Percentiles rank a stretch among this genome's conserved stretches.
phyloP scores from a whole-genome alignment of 1,140 invertebrate species.

The Achatina immaculata region DNA sequence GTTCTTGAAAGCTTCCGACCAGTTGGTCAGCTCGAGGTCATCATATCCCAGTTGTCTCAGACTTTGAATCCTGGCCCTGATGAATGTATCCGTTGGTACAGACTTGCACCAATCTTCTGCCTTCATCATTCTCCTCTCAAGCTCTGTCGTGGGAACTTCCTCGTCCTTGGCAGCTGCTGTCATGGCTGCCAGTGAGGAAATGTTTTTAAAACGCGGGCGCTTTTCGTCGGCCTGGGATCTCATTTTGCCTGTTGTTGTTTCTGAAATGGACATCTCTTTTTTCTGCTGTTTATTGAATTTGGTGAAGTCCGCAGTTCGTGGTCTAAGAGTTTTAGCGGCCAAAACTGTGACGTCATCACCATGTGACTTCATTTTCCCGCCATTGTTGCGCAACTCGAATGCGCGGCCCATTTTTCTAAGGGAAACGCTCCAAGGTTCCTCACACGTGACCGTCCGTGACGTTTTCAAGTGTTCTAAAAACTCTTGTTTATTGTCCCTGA shows the following conservation, averaged over 20 bases:
- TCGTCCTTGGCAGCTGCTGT: slow-evolving; percentile 34
- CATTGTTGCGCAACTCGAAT: slow-evolving; percentile 51
- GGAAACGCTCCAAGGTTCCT: slow-evolving; percentile 20
- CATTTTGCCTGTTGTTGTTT: slow-evolving; percentile 7
- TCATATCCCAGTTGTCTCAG: slow-evolving; percentile 55
- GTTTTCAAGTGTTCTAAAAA: slow-evolving; percentile 47
- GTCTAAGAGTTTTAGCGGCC: slow-evolving; percentile 33
- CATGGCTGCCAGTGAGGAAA: neutral
- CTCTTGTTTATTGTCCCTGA: slow-evolving; percentile 58
- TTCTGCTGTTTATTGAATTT: slow-evolving; percentile 33
- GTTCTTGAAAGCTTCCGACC: slow-evolving; percentile 51
- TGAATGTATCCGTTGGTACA: slow-evolving; percentile 50
- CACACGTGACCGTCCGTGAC: slow-evolving; percentile 30
- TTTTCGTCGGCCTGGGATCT: slow-evolving; percentile 42
- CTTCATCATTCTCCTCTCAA: slow-evolving; percentile 52
- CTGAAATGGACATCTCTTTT: slow-evolving; percentile 28
- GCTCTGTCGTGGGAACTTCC: slow-evolving; percentile 52
- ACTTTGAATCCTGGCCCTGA: slow-evolving; percentile 50
- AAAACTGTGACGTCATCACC: slow-evolving; percentile 28
- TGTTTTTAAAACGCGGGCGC: slow-evolving; percentile 15
- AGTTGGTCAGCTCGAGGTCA: slow-evolving; percentile 51
- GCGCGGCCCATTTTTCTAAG: slow-evolving; percentile 49
- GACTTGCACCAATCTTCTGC: slow-evolving; percentile 56
- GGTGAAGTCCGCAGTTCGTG: slow-evolving; percentile 21
- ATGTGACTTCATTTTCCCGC: slow-evolving; percentile 21